Evolutionary conservation across 2,113 vertebrate genomes (phyloP).

Genomic region (Gorsachius goisagi): DNA sequence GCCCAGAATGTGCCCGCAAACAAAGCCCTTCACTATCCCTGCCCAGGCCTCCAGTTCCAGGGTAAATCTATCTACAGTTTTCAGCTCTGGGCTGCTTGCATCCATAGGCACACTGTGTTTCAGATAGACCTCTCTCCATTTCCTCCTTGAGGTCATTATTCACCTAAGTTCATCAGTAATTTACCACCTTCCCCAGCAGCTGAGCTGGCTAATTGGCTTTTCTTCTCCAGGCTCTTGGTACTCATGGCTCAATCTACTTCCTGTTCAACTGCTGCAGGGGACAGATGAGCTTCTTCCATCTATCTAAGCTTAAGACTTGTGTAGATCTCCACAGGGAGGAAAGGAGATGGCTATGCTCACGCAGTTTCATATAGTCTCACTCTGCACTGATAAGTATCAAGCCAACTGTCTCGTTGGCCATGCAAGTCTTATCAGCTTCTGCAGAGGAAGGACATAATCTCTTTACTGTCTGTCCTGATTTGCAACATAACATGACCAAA

Average conservation of each 20-base stretch:
- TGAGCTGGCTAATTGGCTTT: not conserved
- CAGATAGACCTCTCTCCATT: not conserved
- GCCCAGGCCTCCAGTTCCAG: not conserved
- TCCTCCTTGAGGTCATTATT: not conserved
- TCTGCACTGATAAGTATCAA: not conserved
- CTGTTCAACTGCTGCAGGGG: not conserved
- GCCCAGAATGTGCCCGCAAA: rapidly evolving
- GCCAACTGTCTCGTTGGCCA: not conserved
- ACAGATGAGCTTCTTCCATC: not conserved
- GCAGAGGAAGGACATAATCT: not conserved
- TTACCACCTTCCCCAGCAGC: not conserved
- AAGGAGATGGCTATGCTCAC: not conserved
- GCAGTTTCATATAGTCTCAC: not conserved
- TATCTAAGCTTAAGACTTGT: not conserved
- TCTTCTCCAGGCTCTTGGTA: not conserved
- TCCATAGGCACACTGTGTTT: not conserved
- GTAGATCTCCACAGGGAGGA: not conserved
- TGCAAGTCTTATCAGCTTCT: not conserved
- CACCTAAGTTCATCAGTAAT: not conserved
- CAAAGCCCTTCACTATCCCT: not conserved
- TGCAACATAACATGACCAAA: not conserved
- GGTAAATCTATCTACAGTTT: not conserved
- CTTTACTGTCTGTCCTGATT: not conserved
- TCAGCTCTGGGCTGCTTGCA: not conserved
- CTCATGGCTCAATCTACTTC: not conserved